Base-by-base conservation (phyloP, 2,113 vertebrate genomes). In the Mohoua ochrocephala region DNA sequence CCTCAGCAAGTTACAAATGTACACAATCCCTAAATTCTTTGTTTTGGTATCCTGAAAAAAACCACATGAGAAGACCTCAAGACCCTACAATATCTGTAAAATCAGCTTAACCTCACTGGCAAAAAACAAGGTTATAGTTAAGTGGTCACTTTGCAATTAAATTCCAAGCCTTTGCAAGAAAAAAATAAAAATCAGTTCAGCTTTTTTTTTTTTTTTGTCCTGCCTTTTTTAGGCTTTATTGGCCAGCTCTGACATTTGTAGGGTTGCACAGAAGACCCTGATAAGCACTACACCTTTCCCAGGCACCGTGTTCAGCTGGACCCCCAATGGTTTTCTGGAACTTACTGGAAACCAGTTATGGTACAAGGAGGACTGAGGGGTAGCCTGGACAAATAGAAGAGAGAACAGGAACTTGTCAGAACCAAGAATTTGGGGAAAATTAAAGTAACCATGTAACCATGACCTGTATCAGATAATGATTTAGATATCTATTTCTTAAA, bases 251-350 rank as follows among this genome's bases (percentile, higher is more conserved):
- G 70, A 18, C 11, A 7, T 60, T 50, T 71, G 8, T 31, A 30
- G 11, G 44, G 7, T 39, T 82, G 31, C 33, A 49, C 0, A 1
- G n/a, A 71, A 59, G 63, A 74, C 7, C 13, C 22, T 74, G 15
- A 45, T 45, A 11, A 41, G 14, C 6, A 13, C 30, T 71, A 15
- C 4, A 7, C 4, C 15, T 86, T 88, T 59, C 13, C 13, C 24
- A n/a, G 16, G 8, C 35, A 47, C 3, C 1, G 0, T 16, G 33
- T 70, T 82, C 28, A 54, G 9, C 14, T 37, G 6, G 11, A 60
- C 57, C 10, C 1, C 23, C 15, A 52, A 4, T 27, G 8, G 15
- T n/a, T 80, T 28, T 21, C 45, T 35, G 50, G 6, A 75, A 56
- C 35, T 75, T 76, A 21, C 28, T 74, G n/a, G 14, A 53, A 67